phyloP scores from a whole-genome alignment of 1,140 invertebrate species.

The Euschistus heros region DNA sequence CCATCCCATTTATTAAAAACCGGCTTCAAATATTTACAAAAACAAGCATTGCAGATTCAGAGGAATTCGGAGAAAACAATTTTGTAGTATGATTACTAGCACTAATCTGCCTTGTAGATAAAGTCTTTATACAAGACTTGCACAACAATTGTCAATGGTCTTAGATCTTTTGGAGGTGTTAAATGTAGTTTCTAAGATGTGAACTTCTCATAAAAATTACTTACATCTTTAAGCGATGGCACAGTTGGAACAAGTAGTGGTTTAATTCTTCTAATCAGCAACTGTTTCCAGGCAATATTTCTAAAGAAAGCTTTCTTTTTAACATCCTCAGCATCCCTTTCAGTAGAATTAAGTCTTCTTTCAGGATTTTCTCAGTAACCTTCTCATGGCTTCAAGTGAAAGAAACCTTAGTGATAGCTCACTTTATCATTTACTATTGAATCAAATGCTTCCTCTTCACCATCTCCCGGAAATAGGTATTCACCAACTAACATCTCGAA shows the following conservation, averaged over 20 bases:
- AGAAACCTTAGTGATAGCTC: slow-evolving; percentile 92
- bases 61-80: neutral
- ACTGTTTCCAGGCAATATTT: slow-evolving; percentile 91
- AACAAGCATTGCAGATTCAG: neutral
- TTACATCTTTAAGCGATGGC: slow-evolving; percentile 87
- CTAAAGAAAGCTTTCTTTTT: slow-evolving; percentile 98
- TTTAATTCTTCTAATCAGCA: slow-evolving; percentile 81
- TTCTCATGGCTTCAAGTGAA: slow-evolving; percentile 95
- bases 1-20: neutral
- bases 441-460: slow-evolving; percentile 99
- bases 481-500: slow-evolving; percentile 99
- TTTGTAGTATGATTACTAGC: slow-evolving; percentile 41
- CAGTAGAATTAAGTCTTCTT: slow-evolving; percentile 88
- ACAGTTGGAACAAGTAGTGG: slow-evolving; percentile 97
- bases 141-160: slow-evolving; percentile 73
- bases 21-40: neutral
- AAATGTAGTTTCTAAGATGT: slow-evolving; percentile 91
- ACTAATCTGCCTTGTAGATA: slow-evolving; percentile 95
- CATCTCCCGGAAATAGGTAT: slow-evolving; percentile 98
- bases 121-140: slow-evolving; percentile 92
- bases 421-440: slow-evolving; percentile 99
- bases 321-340: slow-evolving; percentile 97
- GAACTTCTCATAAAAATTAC: slow-evolving; percentile 99
- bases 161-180: slow-evolving; percentile 93
- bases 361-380: slow-evolving; percentile 96